phyloP scores from a whole-genome alignment of 2,888 invertebrate species.

The Eurois occulta region DNA sequence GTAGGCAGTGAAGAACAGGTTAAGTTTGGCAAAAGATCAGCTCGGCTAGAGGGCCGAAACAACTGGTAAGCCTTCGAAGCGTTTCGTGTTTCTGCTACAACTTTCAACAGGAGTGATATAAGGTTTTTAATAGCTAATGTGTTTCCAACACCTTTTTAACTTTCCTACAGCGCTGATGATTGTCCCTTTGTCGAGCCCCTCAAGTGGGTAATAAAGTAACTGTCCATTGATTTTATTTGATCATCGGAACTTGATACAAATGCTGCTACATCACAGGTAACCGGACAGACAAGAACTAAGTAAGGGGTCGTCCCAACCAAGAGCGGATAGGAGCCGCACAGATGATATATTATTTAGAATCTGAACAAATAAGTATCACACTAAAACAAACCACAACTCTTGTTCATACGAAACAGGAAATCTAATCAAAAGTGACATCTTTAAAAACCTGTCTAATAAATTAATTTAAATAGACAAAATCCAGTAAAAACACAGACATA shows the following conservation, averaged over 20 bases:
- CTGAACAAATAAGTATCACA: background rate
- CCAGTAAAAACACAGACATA: constrained; percentile 37
- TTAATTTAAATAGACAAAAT: constrained; percentile 30
- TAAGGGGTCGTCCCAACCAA: background rate
- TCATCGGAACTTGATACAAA: background rate
- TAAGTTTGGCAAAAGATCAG: background rate
- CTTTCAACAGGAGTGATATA: background rate
- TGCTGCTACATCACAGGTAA: background rate
- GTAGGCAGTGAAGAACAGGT: background rate
- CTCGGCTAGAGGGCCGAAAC: background rate
- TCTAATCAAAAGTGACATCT: background rate
- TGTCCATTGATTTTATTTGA: background rate
- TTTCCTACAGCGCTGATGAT: background rate
- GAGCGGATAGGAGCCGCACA: background rate
- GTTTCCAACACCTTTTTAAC: background rate
- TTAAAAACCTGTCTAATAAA: constrained; percentile 26
- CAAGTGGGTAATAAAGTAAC: background rate
- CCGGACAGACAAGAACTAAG: background rate
- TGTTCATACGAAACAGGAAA: constrained; percentile 11
- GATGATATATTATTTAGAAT: background rate
- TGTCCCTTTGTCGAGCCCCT: background rate
- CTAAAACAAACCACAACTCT: background rate
- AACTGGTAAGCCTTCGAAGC: background rate
- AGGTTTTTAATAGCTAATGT: background rate
- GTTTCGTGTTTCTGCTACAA: background rate